Percentiles rank a stretch among this genome's conserved stretches.
phyloP scores from a whole-genome alignment of 2,888 invertebrate genomes.

The Troides oblongomaculatus region DNA sequence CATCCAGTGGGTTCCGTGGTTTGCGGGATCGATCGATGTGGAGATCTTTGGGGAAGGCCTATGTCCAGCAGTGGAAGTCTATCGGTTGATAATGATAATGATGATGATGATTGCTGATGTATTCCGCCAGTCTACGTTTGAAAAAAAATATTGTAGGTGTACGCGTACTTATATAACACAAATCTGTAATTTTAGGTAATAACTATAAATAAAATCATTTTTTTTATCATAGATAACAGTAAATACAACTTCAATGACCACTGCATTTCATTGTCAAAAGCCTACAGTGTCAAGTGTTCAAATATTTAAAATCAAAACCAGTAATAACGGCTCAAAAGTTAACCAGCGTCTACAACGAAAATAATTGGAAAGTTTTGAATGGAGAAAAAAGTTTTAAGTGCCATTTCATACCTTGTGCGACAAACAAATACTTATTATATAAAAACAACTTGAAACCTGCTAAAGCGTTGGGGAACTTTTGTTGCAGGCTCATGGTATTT shows the following conservation, averaged over 20 bases:
- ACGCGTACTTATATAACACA: background rate
- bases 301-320: background rate
- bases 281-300: conserved; percentile 7
- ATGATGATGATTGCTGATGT: too few species aligned
- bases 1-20: too few species aligned
- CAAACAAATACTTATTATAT: conserved; percentile 15
- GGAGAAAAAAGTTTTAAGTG: conserved; percentile 7
- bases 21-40: too few species aligned
- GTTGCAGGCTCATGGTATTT: conserved; percentile 48
- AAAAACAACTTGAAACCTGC: conserved; percentile 20
- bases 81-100: too few species aligned
- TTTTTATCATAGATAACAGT: background rate
- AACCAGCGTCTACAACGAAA: conserved; percentile 1
- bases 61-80: too few species aligned
- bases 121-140: too few species aligned
- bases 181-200: background rate
- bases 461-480: conserved; percentile 12
- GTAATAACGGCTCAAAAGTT: conserved; percentile 2
- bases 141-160: background rate
- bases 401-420: conserved; percentile 10
- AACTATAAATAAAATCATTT: too few species aligned
- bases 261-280: background rate
- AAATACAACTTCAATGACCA: too few species aligned
- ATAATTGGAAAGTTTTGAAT: conserved; percentile 10
- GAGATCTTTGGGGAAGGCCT: too few species aligned